Base-by-base conservation (phyloP, 1,140 invertebrate genomes). In the Apis florea region DNA sequence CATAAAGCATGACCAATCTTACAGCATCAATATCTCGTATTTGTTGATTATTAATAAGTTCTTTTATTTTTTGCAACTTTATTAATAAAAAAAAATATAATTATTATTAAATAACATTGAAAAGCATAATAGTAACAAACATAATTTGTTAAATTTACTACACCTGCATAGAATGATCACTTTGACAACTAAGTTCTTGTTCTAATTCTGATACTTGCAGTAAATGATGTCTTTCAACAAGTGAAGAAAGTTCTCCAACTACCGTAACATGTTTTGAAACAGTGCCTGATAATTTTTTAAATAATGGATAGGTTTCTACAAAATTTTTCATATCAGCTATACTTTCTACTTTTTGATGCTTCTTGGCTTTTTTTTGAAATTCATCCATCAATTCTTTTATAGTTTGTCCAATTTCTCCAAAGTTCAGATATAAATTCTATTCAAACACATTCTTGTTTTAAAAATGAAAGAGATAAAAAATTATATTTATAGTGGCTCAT, bases 321-420 rank as follows among this genome's bases (percentile, higher is more conserved):
- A 99, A 99, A 88, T 96, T 97, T 94, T 99, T 99, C 98, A 99
- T 99, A 92, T 99, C 99, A 0, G 96, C 95, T 89, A 99, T 99
- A 83, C 98, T 99, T 94, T 99, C 99, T 6, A 99, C 97, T 95
- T 99, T 99, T 90, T 99, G 98, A 86, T 98, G 97, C 89, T 97
- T 98, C 91, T 99, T 98, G 5, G 98, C 98, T 94, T 99, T 98
- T 84, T 95, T 96, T 93, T 99, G 98, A 94, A 99, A 99, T 86
- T 99, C 98, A 73, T 99, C 98, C 97, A 99, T 99, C 49, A 99
- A 94, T 63, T 97, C 95, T 93, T 99, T 99, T 81, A 99, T 99
- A 56, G 98, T 99, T 89, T 98, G 97, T 1, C 98, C 98, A 91
- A 99, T 99, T 94, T 99, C 98, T 53, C 99, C 99, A 95, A 99